Conservation (phyloP, 2,888 invertebrate genomes). For the Drosophila meridiana region DNA sequence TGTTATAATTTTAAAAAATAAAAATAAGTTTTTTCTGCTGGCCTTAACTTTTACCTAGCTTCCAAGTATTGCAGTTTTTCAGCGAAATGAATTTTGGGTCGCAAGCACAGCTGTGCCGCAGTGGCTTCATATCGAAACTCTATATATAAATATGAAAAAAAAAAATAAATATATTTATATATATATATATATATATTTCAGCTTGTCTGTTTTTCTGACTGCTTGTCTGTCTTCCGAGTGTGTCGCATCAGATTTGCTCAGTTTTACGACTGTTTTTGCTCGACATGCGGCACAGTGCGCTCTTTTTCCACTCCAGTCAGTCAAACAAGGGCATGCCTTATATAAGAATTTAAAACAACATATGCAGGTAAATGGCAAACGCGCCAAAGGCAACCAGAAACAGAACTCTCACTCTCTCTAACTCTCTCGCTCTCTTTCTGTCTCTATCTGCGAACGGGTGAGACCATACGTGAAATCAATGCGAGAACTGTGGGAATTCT, state of each 20-base stretch:
- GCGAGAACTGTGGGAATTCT: background rate
- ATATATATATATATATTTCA: background rate
- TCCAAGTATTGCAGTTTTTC: constrained; percentile 14
- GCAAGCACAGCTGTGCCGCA: constrained; percentile 29
- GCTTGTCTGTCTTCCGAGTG: constrained; percentile 4
- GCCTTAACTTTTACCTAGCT: constrained; percentile 2
- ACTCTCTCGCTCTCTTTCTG: background rate
- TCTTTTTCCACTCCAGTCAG: constrained; percentile 1
- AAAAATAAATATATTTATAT: background rate
- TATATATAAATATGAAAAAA: background rate
- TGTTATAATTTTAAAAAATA: background rate
- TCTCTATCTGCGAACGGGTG: constrained; percentile 7
- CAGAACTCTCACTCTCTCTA: background rate
- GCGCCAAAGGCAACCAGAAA: background rate
- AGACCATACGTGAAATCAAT: constrained; percentile 12
- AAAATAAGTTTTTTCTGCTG: background rate
- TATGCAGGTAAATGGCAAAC: constrained; percentile 9
- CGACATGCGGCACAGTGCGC: constrained; percentile 29
- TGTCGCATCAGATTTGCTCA: constrained; percentile 22
- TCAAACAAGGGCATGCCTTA: background rate
- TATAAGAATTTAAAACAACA: constrained; percentile 4
- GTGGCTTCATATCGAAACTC: background rate
- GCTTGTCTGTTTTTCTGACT: background rate
- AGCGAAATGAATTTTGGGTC: constrained; percentile 4
- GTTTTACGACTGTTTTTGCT: constrained; percentile 49